Evolutionary conservation across 2,888 invertebrate genomes (phyloP), one percentile per base, ranked within the genome.

Genomic region (Temnothorax rugatulus): DNA sequence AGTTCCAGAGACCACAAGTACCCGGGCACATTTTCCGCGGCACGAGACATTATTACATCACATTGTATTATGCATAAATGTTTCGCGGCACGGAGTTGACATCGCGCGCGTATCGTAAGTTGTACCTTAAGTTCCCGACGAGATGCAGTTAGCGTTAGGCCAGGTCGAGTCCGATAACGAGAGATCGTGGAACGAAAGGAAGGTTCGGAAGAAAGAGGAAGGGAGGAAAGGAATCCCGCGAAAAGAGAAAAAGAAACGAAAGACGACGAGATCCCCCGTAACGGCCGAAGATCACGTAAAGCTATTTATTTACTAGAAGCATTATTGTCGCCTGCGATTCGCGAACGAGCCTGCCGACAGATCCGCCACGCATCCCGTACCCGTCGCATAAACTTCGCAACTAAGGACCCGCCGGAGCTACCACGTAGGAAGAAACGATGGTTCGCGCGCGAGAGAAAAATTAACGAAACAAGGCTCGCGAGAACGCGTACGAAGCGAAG

Each of bases 261-360:
- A 54, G 15, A 38, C 54, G 54, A 61, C 59, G 59, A 61, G 59
- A 74, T 64, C 29, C 25, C 52, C 64, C 38, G 52, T 76, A 76
- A 76, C 76, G 64, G 76, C 52, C 34, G 25, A 76, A 76, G 76
- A 76, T 76, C 76, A 76, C 76, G 76, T 76, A 76, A 76, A 76
- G 76, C 59, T 64, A 76, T 76, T 64, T 76, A 52, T 76, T 76
- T 76, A 76, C 76, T 76, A 76, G 76, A 52, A 64, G 52, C 76
- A 41, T 76, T 64, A 64, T 76, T 76, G 76, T 76, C 76, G 76
- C 63, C 76, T 76, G 83, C 86, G 73, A 77, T 82, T 88, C 82
- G 86, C 77, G 83, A 87, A 84, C 81, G 85, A 88, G 83, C 82
- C 84, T 63, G 88, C 86, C 88, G 88, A 87, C 88, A 88, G 84